A percentile compares a stretch with the other conserved stretches of the same genome.
These are phyloP conservation scores for Ciconia boyciana DNA, from an alignment of 2,113 vertebrate species.

Conservation along the genomic window DNA sequence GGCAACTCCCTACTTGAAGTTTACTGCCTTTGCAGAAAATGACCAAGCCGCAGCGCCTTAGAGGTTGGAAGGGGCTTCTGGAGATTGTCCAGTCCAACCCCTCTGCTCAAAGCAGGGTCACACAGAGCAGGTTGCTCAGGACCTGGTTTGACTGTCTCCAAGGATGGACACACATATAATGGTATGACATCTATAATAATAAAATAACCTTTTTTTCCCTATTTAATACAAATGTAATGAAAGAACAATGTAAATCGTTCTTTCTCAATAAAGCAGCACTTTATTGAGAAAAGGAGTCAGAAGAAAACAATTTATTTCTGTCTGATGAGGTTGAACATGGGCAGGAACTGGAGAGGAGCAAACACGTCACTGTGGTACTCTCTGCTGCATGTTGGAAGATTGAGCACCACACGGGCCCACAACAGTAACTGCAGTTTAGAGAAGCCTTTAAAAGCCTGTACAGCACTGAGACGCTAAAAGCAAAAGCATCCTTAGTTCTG, in stretches of 20 bases:
- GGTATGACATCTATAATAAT: neutral
- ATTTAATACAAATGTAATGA: neutral
- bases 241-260: neutral
- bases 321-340: neutral
- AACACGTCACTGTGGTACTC: neutral
- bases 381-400: neutral
- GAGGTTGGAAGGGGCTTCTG: neutral
- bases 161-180: neutral
- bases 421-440: rapidly evolving
- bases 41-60: neutral
- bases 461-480: neutral
- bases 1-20: neutral
- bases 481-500: neutral
- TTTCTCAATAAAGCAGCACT: neutral
- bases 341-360: neutral
- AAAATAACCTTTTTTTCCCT: neutral
- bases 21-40: neutral
- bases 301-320: neutral
- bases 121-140: neutral
- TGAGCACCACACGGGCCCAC: rapidly evolving
- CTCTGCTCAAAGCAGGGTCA: neutral
- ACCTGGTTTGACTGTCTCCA: neutral
- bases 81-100: neutral
- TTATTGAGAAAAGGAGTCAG: neutral
- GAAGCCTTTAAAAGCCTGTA: neutral